Conservation (phyloP, 1,140 invertebrate species). For the Conus ventricosus region DNA sequence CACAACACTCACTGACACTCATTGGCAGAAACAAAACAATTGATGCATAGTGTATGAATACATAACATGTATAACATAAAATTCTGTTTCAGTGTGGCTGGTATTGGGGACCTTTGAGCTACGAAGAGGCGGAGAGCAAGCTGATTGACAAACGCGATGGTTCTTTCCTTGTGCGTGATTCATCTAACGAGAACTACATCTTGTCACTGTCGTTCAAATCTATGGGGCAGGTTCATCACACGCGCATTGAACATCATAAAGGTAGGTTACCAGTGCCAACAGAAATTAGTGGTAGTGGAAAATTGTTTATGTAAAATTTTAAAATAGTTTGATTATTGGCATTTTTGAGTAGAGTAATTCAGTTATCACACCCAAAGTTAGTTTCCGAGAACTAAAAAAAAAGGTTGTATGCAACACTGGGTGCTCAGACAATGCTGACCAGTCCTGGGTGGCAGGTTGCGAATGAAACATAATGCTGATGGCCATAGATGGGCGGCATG, state of each 20-base stretch:
- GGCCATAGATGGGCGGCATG: too few relatives aligned
- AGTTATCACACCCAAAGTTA: too few relatives aligned
- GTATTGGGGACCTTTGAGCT: slow-evolving; percentile 98
- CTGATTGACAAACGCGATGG: slow-evolving; percentile 94
- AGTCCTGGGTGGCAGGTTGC: too few relatives aligned
- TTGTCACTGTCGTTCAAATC: slow-evolving; percentile 97
- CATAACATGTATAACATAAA: too few relatives aligned
- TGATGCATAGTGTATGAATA: too few relatives aligned
- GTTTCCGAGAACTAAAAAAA: too few relatives aligned
- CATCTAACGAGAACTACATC: slow-evolving; percentile 97
- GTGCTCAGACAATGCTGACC: too few relatives aligned
- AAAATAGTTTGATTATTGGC: neutral
- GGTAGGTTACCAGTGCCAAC: slow-evolving; percentile 78
- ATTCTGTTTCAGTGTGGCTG: slow-evolving; percentile 75
- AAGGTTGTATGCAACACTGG: too few relatives aligned
- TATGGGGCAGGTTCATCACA: slow-evolving; percentile 93
- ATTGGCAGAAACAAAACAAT: too few relatives aligned
- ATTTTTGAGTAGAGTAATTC: too few relatives aligned
- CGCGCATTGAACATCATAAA: slow-evolving; percentile 97
- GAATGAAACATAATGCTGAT: too few relatives aligned
- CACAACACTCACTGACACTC: too few relatives aligned
- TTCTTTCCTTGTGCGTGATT: slow-evolving; percentile 95
- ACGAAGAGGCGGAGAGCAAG: slow-evolving; percentile 94
- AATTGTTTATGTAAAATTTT: slow-evolving; percentile 12
- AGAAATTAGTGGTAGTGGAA: neutral